Evolutionary conservation across 2,113 vertebrate species (phyloP), one percentile per base, ranked within the genome.

Genomic region (Silurus meridionalis): DNA sequence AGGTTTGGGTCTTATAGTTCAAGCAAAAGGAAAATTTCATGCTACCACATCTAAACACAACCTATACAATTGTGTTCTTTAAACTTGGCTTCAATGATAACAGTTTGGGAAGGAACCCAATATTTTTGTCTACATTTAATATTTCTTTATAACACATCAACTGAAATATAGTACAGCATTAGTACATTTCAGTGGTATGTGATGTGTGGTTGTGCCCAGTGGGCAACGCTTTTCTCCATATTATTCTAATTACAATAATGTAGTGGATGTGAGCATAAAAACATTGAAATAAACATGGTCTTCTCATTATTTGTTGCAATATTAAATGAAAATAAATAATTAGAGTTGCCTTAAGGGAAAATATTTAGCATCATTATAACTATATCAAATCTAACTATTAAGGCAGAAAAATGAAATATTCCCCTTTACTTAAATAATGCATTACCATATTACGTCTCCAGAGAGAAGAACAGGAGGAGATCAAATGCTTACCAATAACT

Each of bases 381-480:
- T 69, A 28, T 15, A 69, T 37, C 17, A 28, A 69, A 0, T 19
- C 46, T 19, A 48, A 9, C 48, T 17, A 48, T 9, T 50, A 48
- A 66, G 25, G 9, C 7, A 4, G 23, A 64, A n/a, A n/a, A 64
- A 2, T 64, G 21, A 66, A 72, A 46, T 46, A 37, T 37, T 37
- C 28, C 14, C 13, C 66, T 2, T 28, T 71, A 21, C 8, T 48
- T 48, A 4, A 48, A 72, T 17, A 37, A 15, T 2, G 19, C 7
- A 13, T 21, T 50, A 5, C 8, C 23, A 50, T 17, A 25, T 19
- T n/a, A 11, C 11, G 55, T 23, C 10, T 58, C 25, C 57, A 53
- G 85, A 84, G 78, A 37, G 10, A 86, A 84, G 89, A 93, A 93
- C 84, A 92, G 88, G 92, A 87, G 91, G 91, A 88, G 92, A 90